Evolutionary conservation across 2,888 invertebrate genomes (phyloP), one percentile per base, ranked within the genome.

Genomic region (Keiferia lycopersicella): DNA sequence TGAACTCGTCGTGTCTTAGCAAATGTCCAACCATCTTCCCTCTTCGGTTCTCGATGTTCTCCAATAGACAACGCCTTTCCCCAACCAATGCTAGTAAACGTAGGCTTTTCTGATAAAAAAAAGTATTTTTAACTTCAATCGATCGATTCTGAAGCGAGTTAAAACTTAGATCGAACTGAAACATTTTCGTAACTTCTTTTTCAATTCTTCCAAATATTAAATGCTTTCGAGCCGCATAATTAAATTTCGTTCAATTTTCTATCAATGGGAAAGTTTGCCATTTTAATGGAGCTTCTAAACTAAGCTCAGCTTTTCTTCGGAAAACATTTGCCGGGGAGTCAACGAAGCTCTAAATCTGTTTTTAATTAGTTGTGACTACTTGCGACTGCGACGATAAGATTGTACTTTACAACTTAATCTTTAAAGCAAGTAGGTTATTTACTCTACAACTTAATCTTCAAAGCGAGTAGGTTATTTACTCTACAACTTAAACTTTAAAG

Each of bases 341-440:
- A 53, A 22, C 22, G 26, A 53, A 22, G 14, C 60, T 16, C 18
- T 60, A 34, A 60, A 60, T 39, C 60, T 64, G 60, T 41, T 60
- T 57, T 64, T 60, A 64, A 64, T 64, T 64, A 60, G 60, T 64
- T 64, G 39, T 18, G 39, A 53, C 53, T 59, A n/a, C 14, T 64
- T 64, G 39, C 18, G 39, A 53, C 53, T 59, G 26, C 14, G 39
- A 39, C 11, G 22, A 60, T 51, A 51, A 60, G 50, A 7, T 50
- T 34, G 48, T 58, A 58, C 7, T 18, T 18, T n/a, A 16, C 16
- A 18, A 48, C 16, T 16, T 16, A 48, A 26, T 26, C 26, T 6
- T 20, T 20, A 7, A n/a, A n/a, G n/a, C n/a, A n/a, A n/a, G n/a
- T n/a, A n/a, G n/a, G n/a, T n/a, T n/a, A n/a, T n/a, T n/a, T n/a